Conservation (phyloP, 2,113 vertebrate genomes). For the Boulengeromyrus knoepffleri region DNA sequence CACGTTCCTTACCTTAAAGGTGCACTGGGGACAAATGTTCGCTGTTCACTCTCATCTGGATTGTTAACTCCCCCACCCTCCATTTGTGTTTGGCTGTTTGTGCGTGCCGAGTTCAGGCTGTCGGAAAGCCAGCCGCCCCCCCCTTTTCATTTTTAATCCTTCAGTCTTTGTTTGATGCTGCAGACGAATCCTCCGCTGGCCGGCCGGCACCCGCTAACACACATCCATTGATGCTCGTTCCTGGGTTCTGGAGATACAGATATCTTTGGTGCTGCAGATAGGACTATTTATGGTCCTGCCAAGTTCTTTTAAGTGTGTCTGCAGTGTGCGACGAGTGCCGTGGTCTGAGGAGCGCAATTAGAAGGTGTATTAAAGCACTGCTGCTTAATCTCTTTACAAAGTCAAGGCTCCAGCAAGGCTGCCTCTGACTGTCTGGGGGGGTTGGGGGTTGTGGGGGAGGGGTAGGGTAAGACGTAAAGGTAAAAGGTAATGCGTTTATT, state of each 20-base stretch:
- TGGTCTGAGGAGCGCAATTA: constrained; percentile 32
- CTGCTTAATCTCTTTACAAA: constrained; percentile 44
- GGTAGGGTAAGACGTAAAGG: constrained; percentile 45
- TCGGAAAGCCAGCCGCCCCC: neutral
- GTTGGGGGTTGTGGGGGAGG: neutral
- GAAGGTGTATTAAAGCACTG: constrained; percentile 26
- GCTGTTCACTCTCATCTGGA: neutral
- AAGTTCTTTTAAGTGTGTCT: constrained; percentile 32
- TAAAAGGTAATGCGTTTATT: constrained; percentile 72
- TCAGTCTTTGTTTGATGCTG: constrained; percentile 4
- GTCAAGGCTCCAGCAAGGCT: constrained; percentile 46
- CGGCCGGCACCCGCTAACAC: neutral
- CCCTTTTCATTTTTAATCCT: constrained; percentile 9
- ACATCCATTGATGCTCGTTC: neutral
- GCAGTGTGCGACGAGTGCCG: constrained; percentile 11
- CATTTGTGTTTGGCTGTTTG: neutral
- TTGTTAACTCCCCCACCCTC: neutral
- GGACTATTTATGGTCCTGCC: neutral
- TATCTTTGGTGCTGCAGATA: constrained; percentile 9
- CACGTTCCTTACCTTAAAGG: neutral
- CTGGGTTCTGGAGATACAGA: constrained; percentile 9
- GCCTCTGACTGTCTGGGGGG: constrained; percentile 16
- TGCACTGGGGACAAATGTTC: neutral
- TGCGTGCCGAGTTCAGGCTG: neutral
- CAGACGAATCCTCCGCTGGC: neutral